Evolutionary conservation across 2,888 invertebrate genomes (phyloP), one percentile per base, ranked within the genome.

Genomic region (Scaptomyza cyrtandrae): DNA sequence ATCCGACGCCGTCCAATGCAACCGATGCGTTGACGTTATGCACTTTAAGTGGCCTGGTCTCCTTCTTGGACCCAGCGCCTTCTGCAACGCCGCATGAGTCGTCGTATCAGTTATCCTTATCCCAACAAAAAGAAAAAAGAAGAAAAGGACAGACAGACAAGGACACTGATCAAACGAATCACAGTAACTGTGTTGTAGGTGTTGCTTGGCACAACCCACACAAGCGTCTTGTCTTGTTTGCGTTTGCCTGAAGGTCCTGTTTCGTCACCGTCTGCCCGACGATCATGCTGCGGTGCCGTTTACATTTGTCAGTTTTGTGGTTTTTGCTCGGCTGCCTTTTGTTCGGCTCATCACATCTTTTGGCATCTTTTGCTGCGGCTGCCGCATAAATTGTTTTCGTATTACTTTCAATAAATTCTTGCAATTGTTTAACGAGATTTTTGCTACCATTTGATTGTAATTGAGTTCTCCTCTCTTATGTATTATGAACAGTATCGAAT

Each of bases 81-180:
- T 67, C 78, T 83, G 83, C 86, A 83, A 85, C 83, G 86, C 86
- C 78, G 80, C 83, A 86, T 82, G 83, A 74, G 80, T 67, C 61
- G 37, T 45, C 46, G 59, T 62, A 24, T 58, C 60, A 14, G 9
- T 48, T 71, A 50, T 65, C 58, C 68, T 65, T 44, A n/a, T n/a
- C n/a, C 39, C 27, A 39, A 62, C 41, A 64, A 59, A 46, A 41
- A n/a, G n/a, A n/a, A n/a, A n/a, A n/a, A n/a, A n/a, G n/a, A n/a
- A n/a, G n/a, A 33, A 39, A 59, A 53, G 63, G 35, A 44, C 45
- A 46, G 52, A 62, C 65, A 63, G 37, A 53, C 49, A 55, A 19
- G 3, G 49, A 49, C 16, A 33, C 62, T 53, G 58, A 29, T 53
- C 54, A 41, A 43, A 27, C n/a, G 56, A 76, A 83, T 78, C 80